Conservation (phyloP, 1,140 invertebrate genomes). For the Bilobella aurantiaca region DNA sequence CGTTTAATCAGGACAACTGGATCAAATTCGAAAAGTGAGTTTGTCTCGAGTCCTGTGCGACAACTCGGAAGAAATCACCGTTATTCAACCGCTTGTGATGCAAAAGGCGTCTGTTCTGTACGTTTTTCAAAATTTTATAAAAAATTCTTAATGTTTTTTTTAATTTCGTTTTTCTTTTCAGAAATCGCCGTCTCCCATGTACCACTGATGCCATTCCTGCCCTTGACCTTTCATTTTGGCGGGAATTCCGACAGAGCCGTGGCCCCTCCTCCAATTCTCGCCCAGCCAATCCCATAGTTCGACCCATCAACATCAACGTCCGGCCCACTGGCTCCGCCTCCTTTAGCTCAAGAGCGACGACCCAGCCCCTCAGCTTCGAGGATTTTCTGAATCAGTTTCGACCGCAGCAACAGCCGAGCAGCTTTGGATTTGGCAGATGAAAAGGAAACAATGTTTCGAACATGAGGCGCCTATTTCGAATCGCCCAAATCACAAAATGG, state of each 20-base stretch:
- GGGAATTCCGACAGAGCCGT: slow-evolving; percentile 18
- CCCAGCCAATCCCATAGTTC: too few species aligned
- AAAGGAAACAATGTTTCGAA: too few species aligned
- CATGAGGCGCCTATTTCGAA: background rate
- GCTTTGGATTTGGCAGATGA: slow-evolving; percentile 1
- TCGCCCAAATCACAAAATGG: background rate
- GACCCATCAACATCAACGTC: too few species aligned
- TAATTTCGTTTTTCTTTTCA: background rate
- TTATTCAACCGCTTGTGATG: slow-evolving; percentile 48
- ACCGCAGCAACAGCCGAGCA: background rate
- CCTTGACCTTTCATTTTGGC: slow-evolving; percentile 42
- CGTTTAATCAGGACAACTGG: slow-evolving; percentile 43
- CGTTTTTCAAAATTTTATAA: slow-evolving; percentile 26
- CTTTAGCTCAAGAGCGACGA: background rate
- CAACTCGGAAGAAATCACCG: slow-evolving; percentile 46
- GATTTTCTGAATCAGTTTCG: background rate
- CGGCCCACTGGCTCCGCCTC: too few species aligned
- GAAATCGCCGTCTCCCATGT: slow-evolving; percentile 42
- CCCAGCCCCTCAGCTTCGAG: background rate
- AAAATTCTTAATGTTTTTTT: background rate
- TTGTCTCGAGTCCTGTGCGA: slow-evolving; percentile 49
- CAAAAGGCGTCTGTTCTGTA: slow-evolving; percentile 42
- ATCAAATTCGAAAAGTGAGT: slow-evolving; percentile 46
- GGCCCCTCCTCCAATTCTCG: too few species aligned
- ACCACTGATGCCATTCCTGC: slow-evolving; percentile 39